Base-by-base conservation (phyloP, 2,888 invertebrate species). In the Liopterus haemorrhoidalis region DNA sequence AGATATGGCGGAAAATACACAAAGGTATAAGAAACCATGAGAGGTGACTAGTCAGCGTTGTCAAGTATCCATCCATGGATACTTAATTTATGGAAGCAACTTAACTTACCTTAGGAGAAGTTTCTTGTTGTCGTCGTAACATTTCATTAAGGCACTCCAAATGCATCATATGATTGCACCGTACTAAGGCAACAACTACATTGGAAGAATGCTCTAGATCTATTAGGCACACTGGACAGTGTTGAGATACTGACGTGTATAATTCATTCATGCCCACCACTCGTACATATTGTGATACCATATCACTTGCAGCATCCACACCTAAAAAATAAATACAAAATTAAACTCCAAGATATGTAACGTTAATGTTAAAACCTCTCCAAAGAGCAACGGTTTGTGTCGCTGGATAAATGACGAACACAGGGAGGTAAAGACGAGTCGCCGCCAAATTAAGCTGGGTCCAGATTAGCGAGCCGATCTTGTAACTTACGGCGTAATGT, bases 161-260 rank as follows among this genome's bases (percentile, higher is more conserved):
- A 67, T 90, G 90, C 67, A 89, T 75, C 65, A 82, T 74, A 69
- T 91, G 91, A 51, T 78, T 77, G 66, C 90, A 91, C 49, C 79
- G 79, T 54, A 76, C 78, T 45, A 84, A 72, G 51, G 81, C 77
- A 36, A 82, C 78, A 11, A 81, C 79, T 39, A 71, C 60, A 11
- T 68, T 65, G 20, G 71, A 69, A 14, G 71, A 70, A 8, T 75
- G 73, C 54, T 76, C 76, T 33, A 81, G 57, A 48, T 74, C 75
- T 54, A 79, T 75, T 58, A 81, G 70, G 57, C 80, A 81, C 56
- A 82, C 76, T 36, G 87, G 86, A 58, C 82, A 85, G 14, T 81
- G 81, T 62, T 81, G 82, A 46, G 80, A 72, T 43, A 81, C 81
- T 43, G 81, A 82, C 66, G 57, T 66, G 49, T 22, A 56, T 57